phyloP scores from a whole-genome alignment of 2,113 vertebrate species.

The Apaloderma vittatum region DNA sequence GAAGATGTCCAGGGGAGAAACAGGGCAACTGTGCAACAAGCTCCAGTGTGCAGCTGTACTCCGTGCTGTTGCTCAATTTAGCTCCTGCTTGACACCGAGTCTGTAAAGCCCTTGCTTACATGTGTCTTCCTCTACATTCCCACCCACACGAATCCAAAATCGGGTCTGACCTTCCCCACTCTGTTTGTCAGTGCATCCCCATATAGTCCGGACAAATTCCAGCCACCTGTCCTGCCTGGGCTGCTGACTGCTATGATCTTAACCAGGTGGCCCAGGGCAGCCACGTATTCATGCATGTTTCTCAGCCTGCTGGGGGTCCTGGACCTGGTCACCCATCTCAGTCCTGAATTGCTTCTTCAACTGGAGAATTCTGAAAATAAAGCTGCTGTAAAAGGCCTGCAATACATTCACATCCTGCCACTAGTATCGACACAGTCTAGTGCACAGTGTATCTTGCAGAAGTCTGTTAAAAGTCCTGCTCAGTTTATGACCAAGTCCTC shows the following conservation, averaged over 20 bases:
- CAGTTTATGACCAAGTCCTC: background rate
- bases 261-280: background rate
- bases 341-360: background rate
- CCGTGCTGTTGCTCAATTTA: background rate
- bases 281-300: background rate
- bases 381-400: background rate
- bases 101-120: background rate
- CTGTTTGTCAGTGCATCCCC: background rate
- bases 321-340: background rate
- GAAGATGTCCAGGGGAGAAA: background rate
- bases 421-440: background rate
- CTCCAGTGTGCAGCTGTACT: background rate
- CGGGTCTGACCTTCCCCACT: background rate
- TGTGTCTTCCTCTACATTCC: constrained; percentile 4
- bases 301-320: background rate
- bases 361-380: background rate
- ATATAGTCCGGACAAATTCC: background rate
- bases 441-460: background rate
- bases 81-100: background rate
- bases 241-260: background rate
- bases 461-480: background rate
- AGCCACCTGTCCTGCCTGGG: background rate
- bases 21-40: accelerated
- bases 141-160: constrained; percentile 47
- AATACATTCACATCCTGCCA: background rate